phyloP scores from a whole-genome alignment of 2,888 invertebrate genomes.

The Zonitis immaculata region DNA sequence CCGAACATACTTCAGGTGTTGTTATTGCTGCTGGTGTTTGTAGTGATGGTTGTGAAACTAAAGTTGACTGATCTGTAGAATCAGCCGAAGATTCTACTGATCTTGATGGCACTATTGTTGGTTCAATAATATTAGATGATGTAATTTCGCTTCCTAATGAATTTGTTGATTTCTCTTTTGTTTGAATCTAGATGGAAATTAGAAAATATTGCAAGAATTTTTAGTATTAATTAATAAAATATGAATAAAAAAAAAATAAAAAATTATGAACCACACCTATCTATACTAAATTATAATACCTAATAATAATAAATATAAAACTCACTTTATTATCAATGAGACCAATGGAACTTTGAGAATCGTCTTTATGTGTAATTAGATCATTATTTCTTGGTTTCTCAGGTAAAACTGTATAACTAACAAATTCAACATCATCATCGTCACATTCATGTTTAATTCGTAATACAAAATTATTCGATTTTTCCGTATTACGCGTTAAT shows the following conservation, averaged over 20 bases:
- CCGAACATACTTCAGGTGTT: background rate
- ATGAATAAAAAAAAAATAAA: too few relatives aligned
- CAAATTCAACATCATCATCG: slow-evolving; percentile 20
- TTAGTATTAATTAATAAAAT: too few relatives aligned
- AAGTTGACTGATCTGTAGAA: background rate
- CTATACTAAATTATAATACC: too few relatives aligned
- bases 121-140: background rate
- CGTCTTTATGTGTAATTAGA: background rate
- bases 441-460: slow-evolving; percentile 14
- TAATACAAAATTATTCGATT: slow-evolving; percentile 10
- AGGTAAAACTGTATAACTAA: background rate
- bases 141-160: background rate
- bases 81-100: background rate
- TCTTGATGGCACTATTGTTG: background rate
- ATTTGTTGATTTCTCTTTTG: background rate
- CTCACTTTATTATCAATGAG: background rate
- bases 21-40: background rate
- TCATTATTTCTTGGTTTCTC: background rate
- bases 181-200: background rate
- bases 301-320: background rate
- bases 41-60: background rate
- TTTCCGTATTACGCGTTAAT: background rate
- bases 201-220: too few relatives aligned
- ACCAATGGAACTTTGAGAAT: background rate
- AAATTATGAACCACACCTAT: too few relatives aligned